Evolutionary conservation across 1,140 invertebrate species (phyloP).

Genomic region (Myzus persicae): DNA sequence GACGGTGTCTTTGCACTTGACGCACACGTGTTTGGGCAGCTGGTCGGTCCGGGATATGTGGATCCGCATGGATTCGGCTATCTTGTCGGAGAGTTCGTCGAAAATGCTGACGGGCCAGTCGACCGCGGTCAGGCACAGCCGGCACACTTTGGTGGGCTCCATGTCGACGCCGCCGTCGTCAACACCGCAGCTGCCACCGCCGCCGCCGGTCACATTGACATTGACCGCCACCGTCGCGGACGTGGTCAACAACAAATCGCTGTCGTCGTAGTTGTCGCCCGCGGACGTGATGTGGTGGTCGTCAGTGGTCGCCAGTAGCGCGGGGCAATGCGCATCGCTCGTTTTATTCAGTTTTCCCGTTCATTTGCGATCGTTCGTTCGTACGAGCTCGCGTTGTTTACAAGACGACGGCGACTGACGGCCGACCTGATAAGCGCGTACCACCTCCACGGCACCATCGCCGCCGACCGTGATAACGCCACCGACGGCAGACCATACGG

Average conservation of each 20-base stretch:
- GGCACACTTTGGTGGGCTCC: constrained; percentile 50
- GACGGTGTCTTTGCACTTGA: constrained; percentile 48
- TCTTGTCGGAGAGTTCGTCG: constrained; percentile 38
- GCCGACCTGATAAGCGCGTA: constrained; percentile 28
- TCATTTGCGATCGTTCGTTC: neutral
- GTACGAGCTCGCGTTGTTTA: neutral
- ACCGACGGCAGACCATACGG: neutral
- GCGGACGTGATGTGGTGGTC: neutral
- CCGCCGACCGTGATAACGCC: neutral
- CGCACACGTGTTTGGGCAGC: constrained; percentile 47
- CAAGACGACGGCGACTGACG: constrained; percentile 14
- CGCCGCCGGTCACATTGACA: constrained; percentile 21
- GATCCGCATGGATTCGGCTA: constrained; percentile 24
- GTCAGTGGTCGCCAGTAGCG: neutral
- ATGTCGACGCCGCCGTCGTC: neutral
- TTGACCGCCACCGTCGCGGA: neutral
- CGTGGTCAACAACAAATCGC: neutral
- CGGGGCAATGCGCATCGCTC: neutral
- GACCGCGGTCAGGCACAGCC: constrained; percentile 23
- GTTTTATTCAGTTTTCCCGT: neutral
- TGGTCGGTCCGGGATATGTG: constrained; percentile 37
- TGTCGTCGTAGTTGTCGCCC: neutral
- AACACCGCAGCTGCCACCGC: neutral
- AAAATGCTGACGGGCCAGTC: constrained; percentile 48
- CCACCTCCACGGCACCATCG: neutral